A percentile compares a stretch with the other conserved stretches of the same genome.
Evolutionary conservation across 2,113 vertebrate genomes (phyloP).

Genomic region (Oceanodroma tethys): DNA sequence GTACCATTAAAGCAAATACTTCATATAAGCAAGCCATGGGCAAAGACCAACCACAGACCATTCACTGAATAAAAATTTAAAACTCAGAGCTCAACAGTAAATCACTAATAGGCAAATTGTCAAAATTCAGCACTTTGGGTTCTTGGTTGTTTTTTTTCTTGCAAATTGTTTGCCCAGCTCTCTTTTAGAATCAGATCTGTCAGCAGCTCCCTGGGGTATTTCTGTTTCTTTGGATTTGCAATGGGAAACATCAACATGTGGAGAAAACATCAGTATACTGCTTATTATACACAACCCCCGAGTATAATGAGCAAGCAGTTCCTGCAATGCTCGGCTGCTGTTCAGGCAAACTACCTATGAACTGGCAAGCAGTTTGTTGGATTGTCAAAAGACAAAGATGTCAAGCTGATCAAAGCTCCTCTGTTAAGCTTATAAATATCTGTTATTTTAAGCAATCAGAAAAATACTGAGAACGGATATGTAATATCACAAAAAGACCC

Average conservation of each 20-base stretch:
- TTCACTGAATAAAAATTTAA: background rate
- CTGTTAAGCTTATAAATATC: constrained; percentile 5
- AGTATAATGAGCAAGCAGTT: background rate
- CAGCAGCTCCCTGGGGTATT: background rate
- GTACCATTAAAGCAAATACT: background rate
- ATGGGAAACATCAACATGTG: background rate
- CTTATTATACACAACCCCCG: background rate
- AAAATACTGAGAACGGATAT: background rate
- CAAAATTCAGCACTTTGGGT: background rate
- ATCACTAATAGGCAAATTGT: background rate
- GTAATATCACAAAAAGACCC: background rate
- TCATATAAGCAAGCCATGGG: background rate
- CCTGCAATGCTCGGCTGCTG: background rate
- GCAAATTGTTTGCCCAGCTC: background rate
- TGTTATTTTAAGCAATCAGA: background rate
- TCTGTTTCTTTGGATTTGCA: background rate
- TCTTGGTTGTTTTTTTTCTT: background rate
- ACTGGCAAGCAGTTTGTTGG: background rate
- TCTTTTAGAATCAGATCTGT: background rate
- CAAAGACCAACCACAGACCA: background rate
- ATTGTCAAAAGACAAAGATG: background rate
- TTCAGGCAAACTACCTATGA: background rate
- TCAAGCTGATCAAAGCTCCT: background rate
- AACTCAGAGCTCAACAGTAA: background rate
- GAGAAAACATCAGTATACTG: background rate